A percentile compares a stretch with the other conserved stretches of the same genome.
Evolutionary conservation across 1,140 invertebrate genomes (phyloP).

Genomic region (Bombus pascuorum): DNA sequence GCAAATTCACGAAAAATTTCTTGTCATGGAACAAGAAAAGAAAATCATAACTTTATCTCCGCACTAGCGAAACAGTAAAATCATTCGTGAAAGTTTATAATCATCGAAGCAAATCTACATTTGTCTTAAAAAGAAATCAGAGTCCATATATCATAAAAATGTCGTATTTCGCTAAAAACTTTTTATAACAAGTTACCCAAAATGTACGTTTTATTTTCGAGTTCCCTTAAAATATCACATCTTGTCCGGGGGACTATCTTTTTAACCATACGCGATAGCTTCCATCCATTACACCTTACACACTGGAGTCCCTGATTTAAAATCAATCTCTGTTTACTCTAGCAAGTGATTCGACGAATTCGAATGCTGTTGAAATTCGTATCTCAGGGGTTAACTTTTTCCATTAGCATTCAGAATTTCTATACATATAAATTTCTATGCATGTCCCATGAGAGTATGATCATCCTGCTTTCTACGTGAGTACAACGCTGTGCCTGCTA

Average conservation of each 20-base stretch:
- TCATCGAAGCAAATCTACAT: background rate
- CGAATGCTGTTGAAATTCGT: slow-evolving; percentile 3
- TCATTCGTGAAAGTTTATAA: background rate
- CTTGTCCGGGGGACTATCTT: background rate
- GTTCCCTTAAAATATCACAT: background rate
- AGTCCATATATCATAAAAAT: no score
- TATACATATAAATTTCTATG: background rate
- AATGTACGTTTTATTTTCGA: background rate
- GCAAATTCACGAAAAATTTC: background rate
- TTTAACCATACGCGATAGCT: no score
- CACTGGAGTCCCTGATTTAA: no score
- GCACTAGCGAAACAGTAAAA: background rate
- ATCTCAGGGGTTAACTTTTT: slow-evolving; percentile 2
- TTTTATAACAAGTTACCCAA: no score
- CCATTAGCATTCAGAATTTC: slow-evolving; percentile 18
- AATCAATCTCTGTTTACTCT: background rate
- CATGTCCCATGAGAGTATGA: background rate
- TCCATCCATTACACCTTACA: background rate
- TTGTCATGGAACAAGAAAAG: background rate
- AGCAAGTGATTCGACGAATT: background rate
- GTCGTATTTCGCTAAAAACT: no score
- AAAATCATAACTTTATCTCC: background rate
- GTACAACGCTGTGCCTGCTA: no score
- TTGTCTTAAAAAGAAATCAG: no score
- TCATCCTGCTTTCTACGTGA: background rate